Conservation (phyloP, 2,888 invertebrate species). For the Dorcus parallelipipedus region DNA sequence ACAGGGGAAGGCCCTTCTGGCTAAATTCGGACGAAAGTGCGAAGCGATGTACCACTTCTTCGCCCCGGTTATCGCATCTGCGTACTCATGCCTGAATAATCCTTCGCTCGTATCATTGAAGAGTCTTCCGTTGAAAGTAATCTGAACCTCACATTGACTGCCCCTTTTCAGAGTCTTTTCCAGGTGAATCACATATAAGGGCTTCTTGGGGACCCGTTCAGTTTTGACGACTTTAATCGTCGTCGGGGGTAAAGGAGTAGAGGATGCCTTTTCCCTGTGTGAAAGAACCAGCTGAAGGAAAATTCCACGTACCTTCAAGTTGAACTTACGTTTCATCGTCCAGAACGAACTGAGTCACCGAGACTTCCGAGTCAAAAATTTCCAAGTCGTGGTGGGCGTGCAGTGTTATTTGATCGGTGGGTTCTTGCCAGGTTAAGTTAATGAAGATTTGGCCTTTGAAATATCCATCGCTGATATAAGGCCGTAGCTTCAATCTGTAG, state of each 20-base stretch:
- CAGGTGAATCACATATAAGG: constrained; percentile 59
- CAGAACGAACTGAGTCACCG: constrained; percentile 40
- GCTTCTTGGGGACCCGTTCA: constrained; percentile 59
- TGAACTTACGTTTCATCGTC: constrained; percentile 39
- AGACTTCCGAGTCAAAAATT: constrained; percentile 55
- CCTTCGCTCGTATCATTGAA: constrained; percentile 63
- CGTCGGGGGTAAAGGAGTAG: constrained; percentile 32
- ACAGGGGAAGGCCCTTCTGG: constrained; percentile 75
- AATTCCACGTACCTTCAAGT: not conserved
- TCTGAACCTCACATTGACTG: constrained; percentile 59
- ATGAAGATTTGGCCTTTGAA: constrained; percentile 69
- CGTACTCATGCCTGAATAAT: constrained; percentile 66
- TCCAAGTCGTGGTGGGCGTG: constrained; percentile 65
- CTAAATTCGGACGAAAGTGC: constrained; percentile 68
- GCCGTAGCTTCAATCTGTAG: constrained; percentile 66
- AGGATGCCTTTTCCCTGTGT: constrained; percentile 29
- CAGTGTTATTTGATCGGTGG: constrained; percentile 60
- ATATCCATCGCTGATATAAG: constrained; percentile 60
- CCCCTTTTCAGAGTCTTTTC: constrained; percentile 57
- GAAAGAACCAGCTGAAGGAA: not conserved
- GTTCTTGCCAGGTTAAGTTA: constrained; percentile 63
- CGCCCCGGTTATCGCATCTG: constrained; percentile 41
- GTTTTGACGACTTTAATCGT: constrained; percentile 46
- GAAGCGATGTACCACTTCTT: constrained; percentile 61
- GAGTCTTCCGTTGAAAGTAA: constrained; percentile 65